Conservation (phyloP, 2,797 vertebrate species). For the Garrulus glandarius region DNA sequence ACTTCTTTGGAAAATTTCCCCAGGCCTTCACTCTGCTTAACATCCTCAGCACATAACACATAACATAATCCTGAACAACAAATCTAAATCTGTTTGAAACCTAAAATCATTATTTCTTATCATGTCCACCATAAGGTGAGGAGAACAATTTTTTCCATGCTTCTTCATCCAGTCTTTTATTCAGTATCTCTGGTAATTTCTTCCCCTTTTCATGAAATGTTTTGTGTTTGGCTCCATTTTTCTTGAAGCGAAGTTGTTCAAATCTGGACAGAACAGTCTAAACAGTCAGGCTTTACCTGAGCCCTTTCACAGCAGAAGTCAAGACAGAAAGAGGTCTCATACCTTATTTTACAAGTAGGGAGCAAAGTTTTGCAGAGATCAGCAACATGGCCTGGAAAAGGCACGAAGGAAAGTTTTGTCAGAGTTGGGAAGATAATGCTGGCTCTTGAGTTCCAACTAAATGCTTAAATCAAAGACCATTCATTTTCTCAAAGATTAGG, state of each 20-base stretch:
- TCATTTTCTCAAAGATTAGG: background rate
- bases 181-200: background rate
- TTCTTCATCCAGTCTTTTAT: background rate
- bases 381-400: background rate
- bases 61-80: background rate
- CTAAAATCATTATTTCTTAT: background rate
- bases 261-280: background rate
- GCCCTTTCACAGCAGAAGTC: background rate
- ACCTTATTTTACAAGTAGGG: background rate
- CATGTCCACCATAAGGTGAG: fast-evolving
- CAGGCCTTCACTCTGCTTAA: background rate
- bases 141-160: background rate
- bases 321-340: background rate
- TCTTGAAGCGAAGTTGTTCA: background rate
- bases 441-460: background rate
- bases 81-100: background rate
- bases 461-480: background rate
- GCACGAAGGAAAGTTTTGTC: background rate
- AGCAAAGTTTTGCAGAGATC: background rate
- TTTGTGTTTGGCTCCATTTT: background rate
- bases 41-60: fast-evolving
- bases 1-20: background rate
- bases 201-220: background rate
- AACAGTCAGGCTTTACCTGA: background rate
- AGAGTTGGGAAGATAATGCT: background rate